Evolutionary conservation across 2,888 invertebrate species (phyloP), one percentile per base, ranked within the genome.

Genomic region (Euspilapteryx auroguttella): DNA sequence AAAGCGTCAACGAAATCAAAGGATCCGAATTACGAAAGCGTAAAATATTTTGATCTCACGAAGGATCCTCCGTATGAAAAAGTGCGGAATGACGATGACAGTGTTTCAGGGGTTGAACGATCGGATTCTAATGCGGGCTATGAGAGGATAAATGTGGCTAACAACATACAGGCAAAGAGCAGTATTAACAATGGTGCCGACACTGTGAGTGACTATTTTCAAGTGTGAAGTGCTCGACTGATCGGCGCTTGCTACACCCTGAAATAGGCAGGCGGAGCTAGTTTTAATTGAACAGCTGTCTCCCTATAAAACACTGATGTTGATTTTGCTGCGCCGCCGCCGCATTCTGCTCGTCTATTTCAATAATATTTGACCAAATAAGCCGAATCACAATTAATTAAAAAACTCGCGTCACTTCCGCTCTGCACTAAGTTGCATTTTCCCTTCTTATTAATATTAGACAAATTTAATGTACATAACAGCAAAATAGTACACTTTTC

Each of bases 1-100:
- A 48, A 59, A 39, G 12, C 6, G 14, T 27, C 27, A 2, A n/a
- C 5, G 3, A 27, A 22, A n/a, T 29, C 28, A 32, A 78, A 77
- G 25, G 85, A 89, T 68, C 88, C 89, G 0, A 89, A 89, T 51
- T 90, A 90, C 45, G 89, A 90, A 51, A 89, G 87, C 37, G 88
- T 90, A 0, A 86, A 85, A 39, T 88, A 87, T 56, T 78, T 83
- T 42, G 84, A 83, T 33, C 49, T 81, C 2, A 44, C 63, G 0
- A 66, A 61, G 32, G 85, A 85, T 28, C 85, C 87, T 27, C 86
- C 87, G 0, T 86, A 86, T 34, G 86, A 86, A 44, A 78, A 78
- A 40, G 63, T 85, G 9, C 62, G 77, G 24, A 64, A 59, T 13
- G 76, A 65, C 13, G 34, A 31, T n/a, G 37, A 39, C 1, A 39